A percentile compares a stretch with the other conserved stretches of the same genome.
phyloP scores from a whole-genome alignment of 2,113 vertebrate genomes.

The Scytalopus superciliaris region DNA sequence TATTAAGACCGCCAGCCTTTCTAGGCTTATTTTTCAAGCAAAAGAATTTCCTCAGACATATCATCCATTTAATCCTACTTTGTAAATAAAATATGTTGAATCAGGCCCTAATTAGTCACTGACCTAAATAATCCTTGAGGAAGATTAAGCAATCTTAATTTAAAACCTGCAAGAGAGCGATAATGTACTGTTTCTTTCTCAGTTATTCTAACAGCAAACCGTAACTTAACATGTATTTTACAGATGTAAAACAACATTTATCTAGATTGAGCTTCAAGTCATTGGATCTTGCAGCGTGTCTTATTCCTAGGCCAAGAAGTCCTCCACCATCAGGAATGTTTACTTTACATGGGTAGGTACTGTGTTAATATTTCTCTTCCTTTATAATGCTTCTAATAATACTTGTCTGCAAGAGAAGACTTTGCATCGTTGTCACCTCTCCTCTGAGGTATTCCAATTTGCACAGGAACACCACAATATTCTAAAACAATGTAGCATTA shows the following conservation, averaged over 20 bases:
- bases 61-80: slow-evolving; percentile 8
- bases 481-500: neutral
- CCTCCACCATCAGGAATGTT: neutral
- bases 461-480: neutral
- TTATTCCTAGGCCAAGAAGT: neutral
- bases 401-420: neutral
- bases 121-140: slow-evolving; percentile 36
- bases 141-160: neutral
- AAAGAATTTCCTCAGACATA: slow-evolving; percentile 2
- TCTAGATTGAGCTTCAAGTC: neutral
- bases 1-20: neutral
- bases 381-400: neutral
- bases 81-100: slow-evolving; percentile 13
- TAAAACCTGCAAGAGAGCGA: neutral
- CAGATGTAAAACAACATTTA: neutral
- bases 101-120: neutral
- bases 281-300: neutral
- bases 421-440: neutral
- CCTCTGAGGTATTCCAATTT: neutral
- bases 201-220: neutral
- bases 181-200: neutral
- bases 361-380: neutral
- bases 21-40: neutral
- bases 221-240: neutral
- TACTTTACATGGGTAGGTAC: neutral